Base-by-base conservation (phyloP, 2,888 invertebrate species). In the Gibbula magus region DNA sequence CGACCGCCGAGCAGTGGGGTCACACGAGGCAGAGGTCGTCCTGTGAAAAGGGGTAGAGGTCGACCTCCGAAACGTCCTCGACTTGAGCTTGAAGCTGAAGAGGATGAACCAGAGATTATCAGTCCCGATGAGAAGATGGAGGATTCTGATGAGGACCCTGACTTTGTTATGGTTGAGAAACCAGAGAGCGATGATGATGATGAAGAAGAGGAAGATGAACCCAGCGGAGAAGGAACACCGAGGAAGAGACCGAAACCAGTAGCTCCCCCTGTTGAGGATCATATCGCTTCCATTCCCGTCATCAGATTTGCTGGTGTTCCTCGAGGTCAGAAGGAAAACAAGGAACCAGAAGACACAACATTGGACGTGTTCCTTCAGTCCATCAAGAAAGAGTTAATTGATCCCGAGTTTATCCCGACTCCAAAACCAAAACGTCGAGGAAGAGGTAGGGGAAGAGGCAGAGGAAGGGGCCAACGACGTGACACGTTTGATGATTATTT, bases 221-320 rank as follows among this genome's bases (percentile, higher is more conserved):
- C 13, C 7, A 18, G 22, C 7, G 61, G 25, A 75, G 53, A 75
- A 74, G 29, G 54, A 7, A 32, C 25, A 18, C 25, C 13, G 18
- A 54, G 54, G 32, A 75, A 54, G 32, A 25, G 25, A 18, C 45
- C 35, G 20, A 75, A 54, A 54, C 18, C 32, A 32, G 16, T 29
- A 0, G 25, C 54, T 32, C 32, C 75, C 10, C 52, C 75, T 54
- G 53, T 35, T 20, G 70, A 70, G 29, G 25, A n/a, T 32, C 52
- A 75, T 32, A 32, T 75, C 18, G 75, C 75, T 54, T 53, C 75
- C 35, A 75, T 75, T 53, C 75, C 75, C 16, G 75, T 75, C 2
- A 35, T 75, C 29, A 75, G 54, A 35, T 75, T 75, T 22, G 54
- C 75, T 32, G 75, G 75, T 54, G 25, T 13, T n/a, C 22, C 20